Conservation (phyloP, 2,888 invertebrate species). For the Archaeoteleia sp. region DNA sequence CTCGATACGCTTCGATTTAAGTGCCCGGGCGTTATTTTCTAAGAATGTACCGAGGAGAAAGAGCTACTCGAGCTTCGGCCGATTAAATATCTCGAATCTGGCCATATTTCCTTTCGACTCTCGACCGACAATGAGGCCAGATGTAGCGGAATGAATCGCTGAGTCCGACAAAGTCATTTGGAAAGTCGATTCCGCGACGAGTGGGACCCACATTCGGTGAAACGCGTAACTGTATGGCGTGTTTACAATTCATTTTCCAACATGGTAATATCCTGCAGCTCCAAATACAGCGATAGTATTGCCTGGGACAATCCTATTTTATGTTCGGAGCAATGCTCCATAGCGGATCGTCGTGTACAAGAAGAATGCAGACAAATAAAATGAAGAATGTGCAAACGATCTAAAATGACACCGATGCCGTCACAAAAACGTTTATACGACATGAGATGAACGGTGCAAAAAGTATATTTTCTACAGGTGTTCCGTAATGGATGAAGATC, state of each 20-base stretch:
- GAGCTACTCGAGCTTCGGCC: constrained; percentile 38
- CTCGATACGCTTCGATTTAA: constrained; percentile 50
- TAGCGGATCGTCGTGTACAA: constrained; percentile 43
- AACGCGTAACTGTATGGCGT: constrained; percentile 17
- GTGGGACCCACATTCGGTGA: background rate
- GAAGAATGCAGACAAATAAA: constrained; percentile 22
- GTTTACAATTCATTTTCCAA: constrained; percentile 33
- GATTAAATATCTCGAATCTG: constrained; percentile 44
- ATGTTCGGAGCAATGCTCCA: constrained; percentile 45
- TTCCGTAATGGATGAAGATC: no score
- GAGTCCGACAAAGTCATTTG: constrained; percentile 13
- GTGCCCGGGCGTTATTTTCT: constrained; percentile 41
- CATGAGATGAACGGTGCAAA: no score
- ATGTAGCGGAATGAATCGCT: constrained; percentile 22
- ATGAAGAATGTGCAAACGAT: constrained; percentile 24
- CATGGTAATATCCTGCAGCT: constrained; percentile 21
- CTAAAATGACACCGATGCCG: no score
- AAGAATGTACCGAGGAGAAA: constrained; percentile 42
- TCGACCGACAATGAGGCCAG: constrained; percentile 20
- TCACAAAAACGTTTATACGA: no score
- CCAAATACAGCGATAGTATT: constrained; percentile 9
- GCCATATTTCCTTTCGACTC: constrained; percentile 31
- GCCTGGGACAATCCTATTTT: constrained; percentile 30
- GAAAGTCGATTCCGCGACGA: constrained; percentile 13
- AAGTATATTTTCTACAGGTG: no score